These are phyloP conservation scores for Diadumene lineata DNA, from an alignment of 92 coral and sea anemone species.

Conservation along the genomic window DNA sequence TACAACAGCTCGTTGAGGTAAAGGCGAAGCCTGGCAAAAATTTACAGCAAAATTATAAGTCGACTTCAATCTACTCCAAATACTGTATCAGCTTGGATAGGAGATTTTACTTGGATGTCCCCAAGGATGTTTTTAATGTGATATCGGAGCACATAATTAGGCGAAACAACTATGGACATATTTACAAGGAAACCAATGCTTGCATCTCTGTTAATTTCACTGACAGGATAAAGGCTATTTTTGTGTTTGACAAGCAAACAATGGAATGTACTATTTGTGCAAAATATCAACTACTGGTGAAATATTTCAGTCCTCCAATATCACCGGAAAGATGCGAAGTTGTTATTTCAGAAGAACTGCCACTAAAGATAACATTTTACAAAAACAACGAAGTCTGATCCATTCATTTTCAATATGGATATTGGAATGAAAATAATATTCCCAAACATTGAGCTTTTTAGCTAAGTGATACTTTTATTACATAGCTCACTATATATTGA, in stretches of 20 bases:
- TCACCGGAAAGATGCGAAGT: constrained; percentile 41
- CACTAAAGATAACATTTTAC: constrained; percentile 32
- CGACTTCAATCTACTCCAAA: constrained; percentile 46
- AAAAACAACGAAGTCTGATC: constrained; percentile 53
- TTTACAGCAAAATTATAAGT: constrained; percentile 42
- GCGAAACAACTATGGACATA: constrained; percentile 31
- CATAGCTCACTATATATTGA: too few species aligned
- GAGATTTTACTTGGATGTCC: constrained; percentile 58
- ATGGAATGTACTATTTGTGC: constrained; percentile 29
- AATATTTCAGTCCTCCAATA: background rate
- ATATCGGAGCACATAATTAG: constrained; percentile 36
- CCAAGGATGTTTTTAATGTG: constrained; percentile 47
- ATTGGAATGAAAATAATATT: constrained; percentile 34
- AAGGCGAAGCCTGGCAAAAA: constrained; percentile 44
- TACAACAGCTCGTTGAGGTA: constrained; percentile 43
- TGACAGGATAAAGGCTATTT: constrained; percentile 41
- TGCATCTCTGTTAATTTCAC: constrained; percentile 24
- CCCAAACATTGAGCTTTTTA: constrained; percentile 37
- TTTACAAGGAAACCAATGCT: constrained; percentile 47
- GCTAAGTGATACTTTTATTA: too few species aligned
- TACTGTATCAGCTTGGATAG: constrained; percentile 46
- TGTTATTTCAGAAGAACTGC: constrained; percentile 25
- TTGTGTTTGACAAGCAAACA: constrained; percentile 48
- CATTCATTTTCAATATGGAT: constrained; percentile 32
- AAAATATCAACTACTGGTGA: constrained; percentile 38